A percentile compares a stretch with the other conserved stretches of the same genome.
phyloP scores from a whole-genome alignment of 2,113 vertebrate species.

The Alouatta palliata region DNA sequence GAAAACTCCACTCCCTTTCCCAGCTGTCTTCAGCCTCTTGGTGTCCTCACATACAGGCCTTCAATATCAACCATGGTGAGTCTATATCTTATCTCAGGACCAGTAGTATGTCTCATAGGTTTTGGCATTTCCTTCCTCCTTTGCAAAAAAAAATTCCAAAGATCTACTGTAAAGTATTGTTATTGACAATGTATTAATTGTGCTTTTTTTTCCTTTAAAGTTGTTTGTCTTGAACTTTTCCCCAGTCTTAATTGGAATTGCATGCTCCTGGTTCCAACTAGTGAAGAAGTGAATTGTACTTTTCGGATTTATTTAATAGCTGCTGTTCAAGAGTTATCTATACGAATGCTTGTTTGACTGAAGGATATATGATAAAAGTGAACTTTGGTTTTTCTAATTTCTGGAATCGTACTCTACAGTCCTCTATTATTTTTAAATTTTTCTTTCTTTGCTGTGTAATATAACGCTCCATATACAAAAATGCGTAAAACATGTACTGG shows the following conservation, averaged over 20 bases:
- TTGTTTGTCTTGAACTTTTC: constrained; percentile 32
- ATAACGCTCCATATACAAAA: constrained; percentile 11
- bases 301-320: not conserved
- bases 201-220: not conserved
- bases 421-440: not conserved
- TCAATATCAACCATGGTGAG: rapidly evolving
- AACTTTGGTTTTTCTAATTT: constrained; percentile 9
- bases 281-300: constrained; percentile 30
- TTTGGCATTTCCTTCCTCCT: not conserved
- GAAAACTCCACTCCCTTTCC: no score
- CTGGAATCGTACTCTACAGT: not conserved
- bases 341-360: constrained; percentile 9
- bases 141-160: not conserved
- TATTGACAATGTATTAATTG: not conserved
- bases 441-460: not conserved
- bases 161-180: constrained; percentile 2
- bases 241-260: not conserved
- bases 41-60: not conserved
- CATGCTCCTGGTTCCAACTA: not conserved
- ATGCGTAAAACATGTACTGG: not conserved
- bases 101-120: not conserved
- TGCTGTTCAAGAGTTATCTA: not conserved
- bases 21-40: not conserved
- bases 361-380: constrained; percentile 1
- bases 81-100: not conserved